Evolutionary conservation across 1,140 invertebrate species (phyloP), one percentile per base, ranked within the genome.

Genomic region (Centruroides vittatus): DNA sequence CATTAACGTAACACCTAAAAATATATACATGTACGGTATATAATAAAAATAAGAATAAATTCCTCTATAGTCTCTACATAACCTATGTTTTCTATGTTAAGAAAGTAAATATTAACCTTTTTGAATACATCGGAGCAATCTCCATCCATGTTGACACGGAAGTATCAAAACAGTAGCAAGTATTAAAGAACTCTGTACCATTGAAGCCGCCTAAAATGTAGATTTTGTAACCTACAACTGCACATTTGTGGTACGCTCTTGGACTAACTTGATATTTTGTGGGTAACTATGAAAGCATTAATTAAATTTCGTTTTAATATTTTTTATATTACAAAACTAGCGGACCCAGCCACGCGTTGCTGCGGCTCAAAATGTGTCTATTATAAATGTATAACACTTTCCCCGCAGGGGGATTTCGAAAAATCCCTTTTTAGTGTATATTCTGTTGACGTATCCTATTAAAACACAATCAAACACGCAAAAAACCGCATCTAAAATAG

Each of bases 131-230:
- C 71, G 83, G 85, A 2, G 84, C 83, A 52, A 79, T 75, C 60
- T 86, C 82, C 8, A 73, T 74, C 84, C 84, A 87, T 5, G 74
- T 72, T 63, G 81, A 80, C 0, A 72, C 78, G 1, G 79, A 72
- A 0, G 84, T 82, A 70, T 86, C 78, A 68, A 82, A 86, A 63
- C 80, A 81, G 13, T 81, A 74, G 13, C 85, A 80, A 0, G 82
- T 83, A 63, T 84, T 86, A 68, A 84, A 85, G 57, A 72, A 70
- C 65, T 85, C 80, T 58, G 84, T 80, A 4, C 85, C 84, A 67
- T 86, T 82, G 66, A 84, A 86, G 3, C 84, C 86, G 5, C 87
- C 86, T 63, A 88, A 82, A 75, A 88, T 81, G 71, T 88, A 88
- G 62, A 89, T 85, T 73, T 81, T 75, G 59, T 74, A 46, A 1